A percentile compares a stretch with the other conserved stretches of the same genome.
These are phyloP conservation scores for Dryas iulia DNA, from an alignment of 1,140 invertebrate species.

Conservation along the genomic window DNA sequence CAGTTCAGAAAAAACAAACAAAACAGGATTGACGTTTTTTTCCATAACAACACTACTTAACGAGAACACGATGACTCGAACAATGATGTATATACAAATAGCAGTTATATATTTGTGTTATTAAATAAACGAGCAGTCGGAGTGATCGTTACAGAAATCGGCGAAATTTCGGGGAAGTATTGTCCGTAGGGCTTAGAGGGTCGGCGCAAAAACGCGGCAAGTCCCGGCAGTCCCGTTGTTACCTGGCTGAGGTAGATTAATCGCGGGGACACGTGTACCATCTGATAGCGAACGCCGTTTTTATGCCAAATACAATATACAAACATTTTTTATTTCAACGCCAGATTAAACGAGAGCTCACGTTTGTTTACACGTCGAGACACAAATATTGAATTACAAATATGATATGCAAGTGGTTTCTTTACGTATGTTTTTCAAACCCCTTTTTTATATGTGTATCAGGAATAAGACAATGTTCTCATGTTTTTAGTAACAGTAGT, in stretches of 20 bases:
- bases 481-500: too few species aligned
- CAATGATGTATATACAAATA: too few species aligned
- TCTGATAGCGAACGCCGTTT: slow-evolving; percentile 36
- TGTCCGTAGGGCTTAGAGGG: slow-evolving; percentile 9
- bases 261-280: slow-evolving; percentile 36
- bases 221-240: slow-evolving; percentile 41
- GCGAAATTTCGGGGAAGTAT: slow-evolving; percentile 42
- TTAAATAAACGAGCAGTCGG: background rate
- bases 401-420: too few species aligned
- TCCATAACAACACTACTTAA: too few species aligned
- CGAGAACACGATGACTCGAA: too few species aligned
- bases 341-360: background rate
- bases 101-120: background rate
- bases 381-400: background rate
- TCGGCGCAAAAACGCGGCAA: slow-evolving; percentile 30
- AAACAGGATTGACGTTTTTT: too few species aligned
- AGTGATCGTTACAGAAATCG: background rate
- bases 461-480: too few species aligned
- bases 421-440: too few species aligned
- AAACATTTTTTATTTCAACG: background rate
- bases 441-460: too few species aligned
- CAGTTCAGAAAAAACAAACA: too few species aligned
- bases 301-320: slow-evolving; percentile 2
- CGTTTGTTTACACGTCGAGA: background rate
- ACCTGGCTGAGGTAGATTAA: slow-evolving; percentile 46